Conservation (phyloP, 2,113 vertebrate genomes). For the Oncorhynchus gorbuscha region DNA sequence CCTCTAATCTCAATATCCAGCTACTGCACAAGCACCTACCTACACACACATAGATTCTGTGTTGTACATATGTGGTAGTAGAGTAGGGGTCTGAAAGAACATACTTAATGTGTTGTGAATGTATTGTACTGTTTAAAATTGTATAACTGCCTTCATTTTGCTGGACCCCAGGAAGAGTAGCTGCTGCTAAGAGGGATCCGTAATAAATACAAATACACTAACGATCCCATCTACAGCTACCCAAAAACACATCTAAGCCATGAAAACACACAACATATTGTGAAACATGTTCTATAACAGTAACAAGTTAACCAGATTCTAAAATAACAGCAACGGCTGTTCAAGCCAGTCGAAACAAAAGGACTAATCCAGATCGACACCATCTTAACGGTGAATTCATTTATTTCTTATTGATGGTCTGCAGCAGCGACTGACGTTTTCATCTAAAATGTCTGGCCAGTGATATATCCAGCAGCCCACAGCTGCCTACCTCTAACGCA, state of each 20-base stretch:
- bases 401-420: conserved; percentile 23
- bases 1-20: neutral
- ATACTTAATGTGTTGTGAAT: too few species aligned
- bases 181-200: too few species aligned
- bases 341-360: neutral
- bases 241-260: too few species aligned
- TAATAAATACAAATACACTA: too few species aligned
- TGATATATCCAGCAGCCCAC: neutral
- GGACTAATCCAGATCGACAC: neutral
- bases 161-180: too few species aligned
- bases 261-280: neutral
- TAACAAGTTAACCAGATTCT: neutral
- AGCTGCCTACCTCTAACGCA: neutral
- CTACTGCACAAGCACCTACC: neutral
- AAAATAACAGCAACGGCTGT: neutral
- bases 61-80: too few species aligned
- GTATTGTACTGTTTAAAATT: too few species aligned
- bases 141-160: too few species aligned
- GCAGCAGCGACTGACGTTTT: conserved; percentile 35
- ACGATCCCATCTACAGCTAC: too few species aligned
- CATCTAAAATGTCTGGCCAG: conserved; percentile 17
- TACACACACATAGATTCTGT: too few species aligned
- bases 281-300: too few species aligned
- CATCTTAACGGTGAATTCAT: neutral
- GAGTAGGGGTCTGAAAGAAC: too few species aligned